Percentiles rank a stretch among this genome's conserved stretches.
Evolutionary conservation across 2,888 invertebrate species (phyloP).

Genomic region (Trypoxylon attenuatum): DNA sequence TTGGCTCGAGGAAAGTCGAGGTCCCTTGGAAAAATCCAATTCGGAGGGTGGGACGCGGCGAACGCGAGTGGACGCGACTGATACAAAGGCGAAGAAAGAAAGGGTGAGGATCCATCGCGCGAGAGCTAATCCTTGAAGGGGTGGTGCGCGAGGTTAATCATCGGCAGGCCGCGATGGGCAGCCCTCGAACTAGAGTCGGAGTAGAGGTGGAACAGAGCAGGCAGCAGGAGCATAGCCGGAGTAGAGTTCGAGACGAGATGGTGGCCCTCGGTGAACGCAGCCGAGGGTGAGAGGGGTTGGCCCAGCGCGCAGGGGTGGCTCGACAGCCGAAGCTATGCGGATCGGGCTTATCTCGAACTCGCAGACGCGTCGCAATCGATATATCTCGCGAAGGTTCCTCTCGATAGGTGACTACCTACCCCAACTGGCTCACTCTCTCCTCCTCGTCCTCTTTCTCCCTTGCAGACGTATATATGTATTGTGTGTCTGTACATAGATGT

Average conservation of each 20-base stretch:
- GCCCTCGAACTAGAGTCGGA: too few species aligned
- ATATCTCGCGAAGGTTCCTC: slow-evolving; percentile 71
- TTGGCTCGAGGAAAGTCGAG: too few species aligned
- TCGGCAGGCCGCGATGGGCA: background rate
- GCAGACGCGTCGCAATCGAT: slow-evolving; percentile 74
- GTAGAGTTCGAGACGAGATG: background rate
- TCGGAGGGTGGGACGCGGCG: too few species aligned
- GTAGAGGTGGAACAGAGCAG: background rate
- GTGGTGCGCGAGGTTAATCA: slow-evolving; percentile 11
- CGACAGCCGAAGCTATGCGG: slow-evolving; percentile 65
- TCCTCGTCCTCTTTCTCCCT: slow-evolving; percentile 24
- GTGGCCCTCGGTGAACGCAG: background rate
- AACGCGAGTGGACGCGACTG: background rate
- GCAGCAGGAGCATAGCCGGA: background rate
- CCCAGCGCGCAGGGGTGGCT: slow-evolving; percentile 41
- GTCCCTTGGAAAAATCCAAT: too few species aligned
- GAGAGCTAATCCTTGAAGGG: slow-evolving; percentile 10
- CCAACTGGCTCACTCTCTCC: slow-evolving; percentile 28
- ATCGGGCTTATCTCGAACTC: slow-evolving; percentile 72
- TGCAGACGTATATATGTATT: background rate
- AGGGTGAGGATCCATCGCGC: background rate
- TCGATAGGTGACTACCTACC: slow-evolving; percentile 55
- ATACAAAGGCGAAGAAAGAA: background rate
- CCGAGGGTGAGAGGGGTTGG: slow-evolving; percentile 21
- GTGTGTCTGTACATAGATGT: too few species aligned